These are phyloP conservation scores for Tamandua tetradactyla DNA, from an alignment of 2,797 vertebrate species.

Conservation along the genomic window DNA sequence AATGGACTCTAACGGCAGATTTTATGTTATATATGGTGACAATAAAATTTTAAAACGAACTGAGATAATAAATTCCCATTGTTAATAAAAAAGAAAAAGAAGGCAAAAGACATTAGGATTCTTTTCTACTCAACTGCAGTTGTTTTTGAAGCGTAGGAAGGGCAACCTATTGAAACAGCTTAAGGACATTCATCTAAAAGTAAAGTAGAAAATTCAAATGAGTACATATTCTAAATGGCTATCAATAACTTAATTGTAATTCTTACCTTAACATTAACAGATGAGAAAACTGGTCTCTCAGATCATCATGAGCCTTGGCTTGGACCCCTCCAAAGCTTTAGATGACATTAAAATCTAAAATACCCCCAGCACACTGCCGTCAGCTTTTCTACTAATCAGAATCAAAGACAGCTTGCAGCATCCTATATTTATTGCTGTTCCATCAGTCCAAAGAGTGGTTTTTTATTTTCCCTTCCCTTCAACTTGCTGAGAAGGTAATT, in stretches of 20 bases:
- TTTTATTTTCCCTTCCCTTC: neutral
- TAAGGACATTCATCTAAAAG: neutral
- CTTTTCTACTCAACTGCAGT: neutral
- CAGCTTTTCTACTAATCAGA: neutral
- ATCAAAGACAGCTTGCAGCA: neutral
- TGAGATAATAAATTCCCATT: too few species aligned
- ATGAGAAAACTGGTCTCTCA: neutral
- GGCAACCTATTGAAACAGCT: neutral
- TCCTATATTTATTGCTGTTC: neutral
- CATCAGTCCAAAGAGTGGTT: neutral
- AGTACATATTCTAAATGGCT: neutral
- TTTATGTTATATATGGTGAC: too few species aligned
- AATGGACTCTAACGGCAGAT: too few species aligned
- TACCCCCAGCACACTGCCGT: neutral
- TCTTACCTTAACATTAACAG: neutral
- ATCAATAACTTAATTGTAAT: neutral
- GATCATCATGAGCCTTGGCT: neutral
- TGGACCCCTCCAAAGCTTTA: neutral
- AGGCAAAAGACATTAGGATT: too few species aligned
- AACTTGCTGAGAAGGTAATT: neutral
- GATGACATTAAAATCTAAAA: neutral
- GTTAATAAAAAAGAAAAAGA: too few species aligned
- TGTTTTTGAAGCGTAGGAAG: neutral
- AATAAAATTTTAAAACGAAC: too few species aligned
- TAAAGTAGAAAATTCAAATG: neutral